Base-by-base conservation (phyloP, 1,140 invertebrate genomes). In the Bombyx mandarina region DNA sequence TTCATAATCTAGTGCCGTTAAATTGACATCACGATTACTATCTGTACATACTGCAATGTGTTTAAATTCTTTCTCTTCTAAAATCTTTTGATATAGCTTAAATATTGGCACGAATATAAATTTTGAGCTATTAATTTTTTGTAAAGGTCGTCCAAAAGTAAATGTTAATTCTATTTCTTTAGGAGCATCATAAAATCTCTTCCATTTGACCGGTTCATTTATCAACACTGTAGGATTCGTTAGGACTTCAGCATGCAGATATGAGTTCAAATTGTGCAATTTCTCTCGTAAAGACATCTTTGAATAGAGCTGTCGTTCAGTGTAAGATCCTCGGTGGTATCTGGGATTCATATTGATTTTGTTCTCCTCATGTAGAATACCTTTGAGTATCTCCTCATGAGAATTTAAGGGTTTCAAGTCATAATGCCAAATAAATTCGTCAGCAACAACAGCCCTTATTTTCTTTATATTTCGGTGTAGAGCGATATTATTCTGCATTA, bases 381-480 rank as follows among this genome's bases (percentile, higher is more conserved):
- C 82, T 67, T 80, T 85, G 5, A 87, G 66, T n/a, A 88, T 85
- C 56, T 88, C 82, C 49, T 79, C 68, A 18, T 88, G 77, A 42
- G 68, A 69, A 0, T 76, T 64, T 22, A 90, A 71, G 0, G 82
- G 75, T 45, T 77, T 79, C 18, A 90, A 69, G 52, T 89, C 77
- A 63, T 90, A 90, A 51, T 83, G 85, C 67, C 82, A 82, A 55
- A 90, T 86, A 57, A 89, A 91, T 63, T 86, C 81, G 44, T 80
- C 66, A 1, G 88, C 88, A 7, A 90, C 86, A 6, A 83, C 66
- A 2, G 75, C 62, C 47, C 89, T 75, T 26, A 90, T 69, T 57
- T 82, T 86, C 55, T 89, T 86, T 45, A 88, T 86, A 26, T 88
- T 70, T 55, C 81, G 80, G 7, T 88, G 78, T 1, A 86, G 57